Evolutionary conservation across 2,888 invertebrate species (phyloP).

Genomic region (Crematogaster levior): DNA sequence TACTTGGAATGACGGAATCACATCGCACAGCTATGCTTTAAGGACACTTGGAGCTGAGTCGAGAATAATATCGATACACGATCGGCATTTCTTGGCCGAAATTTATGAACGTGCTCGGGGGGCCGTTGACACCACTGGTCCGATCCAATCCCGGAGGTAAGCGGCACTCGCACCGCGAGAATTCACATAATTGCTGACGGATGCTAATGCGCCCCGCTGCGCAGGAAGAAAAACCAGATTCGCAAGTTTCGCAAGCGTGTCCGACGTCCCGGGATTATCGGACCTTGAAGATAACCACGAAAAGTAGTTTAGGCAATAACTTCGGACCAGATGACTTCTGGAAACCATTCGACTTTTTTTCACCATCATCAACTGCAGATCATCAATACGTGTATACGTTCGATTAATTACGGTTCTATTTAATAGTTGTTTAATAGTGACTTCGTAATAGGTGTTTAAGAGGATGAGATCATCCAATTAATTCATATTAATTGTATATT

Average conservation of each 20-base stretch:
- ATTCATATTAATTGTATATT: constrained; percentile 52
- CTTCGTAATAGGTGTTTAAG: constrained; percentile 49
- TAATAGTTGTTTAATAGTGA: constrained; percentile 2
- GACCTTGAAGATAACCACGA: constrained; percentile 27
- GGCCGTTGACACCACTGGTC: constrained; percentile 65
- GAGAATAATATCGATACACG: constrained; percentile 53
- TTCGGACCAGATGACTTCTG: constrained; percentile 23
- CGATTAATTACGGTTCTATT: constrained; percentile 49
- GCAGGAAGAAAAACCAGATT: constrained; percentile 76
- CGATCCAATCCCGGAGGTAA: constrained; percentile 49
- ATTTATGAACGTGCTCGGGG: constrained; percentile 60
- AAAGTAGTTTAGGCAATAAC: constrained; percentile 35
- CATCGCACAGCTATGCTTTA: constrained; percentile 49
- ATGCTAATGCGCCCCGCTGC: constrained; percentile 71
- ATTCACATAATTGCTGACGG: constrained; percentile 76
- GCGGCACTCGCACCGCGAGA: constrained; percentile 66
- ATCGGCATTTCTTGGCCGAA: constrained; percentile 53
- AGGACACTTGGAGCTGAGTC: constrained; percentile 40
- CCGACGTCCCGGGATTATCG: constrained; percentile 35
- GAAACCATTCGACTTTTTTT: constrained; percentile 28
- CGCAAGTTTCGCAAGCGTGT: constrained; percentile 70
- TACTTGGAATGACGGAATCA: constrained; percentile 31
- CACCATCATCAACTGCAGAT: neutral
- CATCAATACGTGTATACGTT: constrained; percentile 6
- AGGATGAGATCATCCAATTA: constrained; percentile 11